Percentiles rank a stretch among this genome's conserved stretches.
phyloP scores from a whole-genome alignment of 2,888 invertebrate species.

The Drosophila siamana region DNA sequence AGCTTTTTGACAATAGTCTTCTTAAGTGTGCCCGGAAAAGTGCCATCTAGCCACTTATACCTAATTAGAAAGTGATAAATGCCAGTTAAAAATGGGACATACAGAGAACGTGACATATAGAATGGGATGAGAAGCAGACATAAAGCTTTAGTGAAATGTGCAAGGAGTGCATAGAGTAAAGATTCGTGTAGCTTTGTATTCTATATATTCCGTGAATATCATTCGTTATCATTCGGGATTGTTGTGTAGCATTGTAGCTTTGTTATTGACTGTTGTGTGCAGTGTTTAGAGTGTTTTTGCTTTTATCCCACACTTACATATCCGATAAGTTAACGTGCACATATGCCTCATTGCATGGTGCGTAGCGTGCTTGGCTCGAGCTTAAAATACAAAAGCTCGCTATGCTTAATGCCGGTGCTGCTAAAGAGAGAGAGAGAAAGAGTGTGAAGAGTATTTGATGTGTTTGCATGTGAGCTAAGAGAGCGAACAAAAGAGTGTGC shows the following conservation, averaged over 20 bases:
- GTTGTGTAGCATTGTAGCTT: constrained; percentile 24
- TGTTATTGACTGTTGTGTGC: constrained; percentile 15
- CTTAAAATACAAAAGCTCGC: constrained; percentile 66
- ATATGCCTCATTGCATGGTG: constrained; percentile 64
- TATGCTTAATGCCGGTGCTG: constrained; percentile 64
- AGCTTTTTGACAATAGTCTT: constrained; percentile 90
- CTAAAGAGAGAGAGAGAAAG: constrained; percentile 63
- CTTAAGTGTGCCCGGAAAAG: constrained; percentile 88
- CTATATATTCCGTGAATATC: constrained; percentile 1
- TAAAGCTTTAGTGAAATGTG: constrained; percentile 1
- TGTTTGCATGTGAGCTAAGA: constrained; percentile 15
- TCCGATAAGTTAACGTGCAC: constrained; percentile 55
- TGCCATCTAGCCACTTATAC: constrained; percentile 92
- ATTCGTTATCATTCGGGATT: constrained; percentile 1
- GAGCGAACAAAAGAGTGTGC: constrained; percentile 16
- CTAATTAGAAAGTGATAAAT: constrained; percentile 85
- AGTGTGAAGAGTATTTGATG: background rate
- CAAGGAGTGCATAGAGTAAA: constrained; percentile 14
- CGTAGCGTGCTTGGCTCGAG: constrained; percentile 68
- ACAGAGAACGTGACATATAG: background rate
- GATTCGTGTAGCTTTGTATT: constrained; percentile 35
- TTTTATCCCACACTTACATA: constrained; percentile 63
- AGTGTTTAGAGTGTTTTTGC: constrained; percentile 17
- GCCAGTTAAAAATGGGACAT: background rate
- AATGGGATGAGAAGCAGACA: constrained; percentile 23